phyloP scores from a whole-genome alignment of 2,113 vertebrate genomes.

The Gallinago undulata region DNA sequence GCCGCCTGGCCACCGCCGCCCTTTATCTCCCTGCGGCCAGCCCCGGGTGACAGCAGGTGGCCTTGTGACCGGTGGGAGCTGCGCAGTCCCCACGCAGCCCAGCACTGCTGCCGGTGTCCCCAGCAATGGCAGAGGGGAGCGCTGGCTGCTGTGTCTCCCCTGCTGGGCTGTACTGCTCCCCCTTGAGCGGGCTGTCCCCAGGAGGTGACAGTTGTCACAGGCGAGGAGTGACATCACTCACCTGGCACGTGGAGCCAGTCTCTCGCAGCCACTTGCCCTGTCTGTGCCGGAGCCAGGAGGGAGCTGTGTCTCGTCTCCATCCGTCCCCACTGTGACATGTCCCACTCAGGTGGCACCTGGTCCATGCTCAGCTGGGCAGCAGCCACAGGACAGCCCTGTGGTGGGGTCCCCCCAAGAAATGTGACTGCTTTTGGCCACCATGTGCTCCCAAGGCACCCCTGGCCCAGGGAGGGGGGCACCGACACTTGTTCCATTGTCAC shows the following conservation, averaged over 20 bases:
- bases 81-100: fast-evolving
- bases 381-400: background rate
- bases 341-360: background rate
- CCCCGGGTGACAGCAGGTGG: background rate
- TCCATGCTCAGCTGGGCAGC: background rate
- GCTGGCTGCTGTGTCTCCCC: background rate
- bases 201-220: background rate
- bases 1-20: background rate
- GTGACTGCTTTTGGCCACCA: background rate
- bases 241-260: background rate
- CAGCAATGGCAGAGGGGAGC: background rate
- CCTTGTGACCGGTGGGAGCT: background rate
- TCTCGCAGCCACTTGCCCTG: background rate
- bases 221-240: background rate
- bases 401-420: background rate
- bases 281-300: background rate
- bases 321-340: background rate
- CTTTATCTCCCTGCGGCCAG: background rate
- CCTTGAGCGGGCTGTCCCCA: fast-evolving
- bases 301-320: background rate
- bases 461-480: background rate
- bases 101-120: fast-evolving
- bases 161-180: background rate
- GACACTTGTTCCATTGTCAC: background rate
- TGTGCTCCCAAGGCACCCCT: background rate